These are phyloP conservation scores for Chaunax sp. DNA, from an alignment of 2,797 vertebrate genomes.

Conservation along the genomic window DNA sequence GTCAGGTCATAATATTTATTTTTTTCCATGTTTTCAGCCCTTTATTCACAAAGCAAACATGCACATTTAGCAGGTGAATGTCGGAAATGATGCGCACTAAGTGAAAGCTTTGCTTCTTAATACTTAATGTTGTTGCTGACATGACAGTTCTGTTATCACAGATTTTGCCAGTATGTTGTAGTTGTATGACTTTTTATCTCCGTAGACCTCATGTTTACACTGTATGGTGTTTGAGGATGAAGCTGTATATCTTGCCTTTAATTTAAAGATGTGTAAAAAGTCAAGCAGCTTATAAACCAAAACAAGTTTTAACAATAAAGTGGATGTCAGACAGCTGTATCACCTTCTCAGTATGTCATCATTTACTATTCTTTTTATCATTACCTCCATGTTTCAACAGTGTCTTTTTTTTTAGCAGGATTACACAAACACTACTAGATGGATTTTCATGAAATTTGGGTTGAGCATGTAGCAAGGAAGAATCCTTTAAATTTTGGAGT, in stretches of 20 bases:
- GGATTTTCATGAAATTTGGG: no score
- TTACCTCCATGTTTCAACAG: no score
- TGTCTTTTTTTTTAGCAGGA: no score
- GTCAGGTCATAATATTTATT: constrained; percentile 76
- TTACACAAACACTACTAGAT: no score
- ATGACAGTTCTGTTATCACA: constrained; percentile 44
- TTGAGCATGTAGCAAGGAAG: no score
- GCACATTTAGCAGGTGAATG: constrained; percentile 42
- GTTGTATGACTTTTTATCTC: constrained; percentile 65
- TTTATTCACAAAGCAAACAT: constrained; percentile 43
- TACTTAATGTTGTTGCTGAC: constrained; percentile 31
- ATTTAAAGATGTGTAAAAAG: constrained; percentile 66
- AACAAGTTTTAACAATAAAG: constrained; percentile 83
- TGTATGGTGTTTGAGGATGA: constrained; percentile 77
- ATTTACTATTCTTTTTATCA: constrained; percentile 2
- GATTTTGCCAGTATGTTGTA: constrained; percentile 56
- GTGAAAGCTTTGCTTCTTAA: constrained; percentile 42
- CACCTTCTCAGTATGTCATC: not conserved
- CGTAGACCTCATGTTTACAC: constrained; percentile 72
- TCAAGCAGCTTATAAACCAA: constrained; percentile 81
- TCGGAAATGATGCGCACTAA: constrained; percentile 24
- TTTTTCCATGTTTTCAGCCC: constrained; percentile 57
- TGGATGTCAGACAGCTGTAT: constrained; percentile 73
- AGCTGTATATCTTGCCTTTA: constrained; percentile 77
- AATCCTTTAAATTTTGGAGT: no score